Percentiles rank a stretch among this genome's conserved stretches.
Evolutionary conservation across 2,888 invertebrate species (phyloP).

Genomic region (Norana najaformis): DNA sequence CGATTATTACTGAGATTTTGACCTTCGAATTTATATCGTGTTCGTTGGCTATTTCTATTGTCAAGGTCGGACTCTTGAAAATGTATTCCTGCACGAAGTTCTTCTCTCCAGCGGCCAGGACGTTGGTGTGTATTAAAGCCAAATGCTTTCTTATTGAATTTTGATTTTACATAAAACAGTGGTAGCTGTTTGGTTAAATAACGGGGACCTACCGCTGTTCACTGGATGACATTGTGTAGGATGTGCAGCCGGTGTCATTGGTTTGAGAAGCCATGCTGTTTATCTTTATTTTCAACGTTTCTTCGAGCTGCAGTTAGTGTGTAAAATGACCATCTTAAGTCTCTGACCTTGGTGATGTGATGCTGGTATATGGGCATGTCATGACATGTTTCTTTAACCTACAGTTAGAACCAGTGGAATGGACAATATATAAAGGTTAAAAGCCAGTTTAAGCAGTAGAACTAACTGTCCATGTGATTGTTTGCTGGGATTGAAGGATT

Average conservation of each 20-base stretch:
- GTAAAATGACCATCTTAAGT: neutral
- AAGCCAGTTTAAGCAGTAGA: neutral
- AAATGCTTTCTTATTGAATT: neutral
- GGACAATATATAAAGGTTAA: neutral
- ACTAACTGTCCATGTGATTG: neutral
- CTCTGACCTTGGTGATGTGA: neutral
- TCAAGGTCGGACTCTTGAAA: conserved; percentile 40
- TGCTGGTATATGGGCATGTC: neutral
- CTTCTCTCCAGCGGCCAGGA: conserved; percentile 44
- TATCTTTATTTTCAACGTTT: neutral
- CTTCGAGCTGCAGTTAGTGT: neutral
- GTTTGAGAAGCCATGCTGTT: neutral
- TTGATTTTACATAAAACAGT: neutral
- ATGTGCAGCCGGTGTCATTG: neutral
- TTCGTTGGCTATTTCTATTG: conserved; percentile 19
- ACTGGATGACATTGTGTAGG: neutral
- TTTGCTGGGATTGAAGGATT: neutral
- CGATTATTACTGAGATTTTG: neutral
- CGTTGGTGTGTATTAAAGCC: conserved; percentile 39
- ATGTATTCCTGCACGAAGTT: conserved; percentile 46
- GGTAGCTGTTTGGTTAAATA: neutral
- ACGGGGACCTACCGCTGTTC: neutral
- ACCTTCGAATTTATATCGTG: neutral
- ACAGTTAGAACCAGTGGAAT: neutral
- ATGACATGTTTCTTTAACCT: neutral